A percentile compares a stretch with the other conserved stretches of the same genome.
Evolutionary conservation across 2,888 invertebrate species (phyloP).

Genomic region (Andrena fulva): DNA sequence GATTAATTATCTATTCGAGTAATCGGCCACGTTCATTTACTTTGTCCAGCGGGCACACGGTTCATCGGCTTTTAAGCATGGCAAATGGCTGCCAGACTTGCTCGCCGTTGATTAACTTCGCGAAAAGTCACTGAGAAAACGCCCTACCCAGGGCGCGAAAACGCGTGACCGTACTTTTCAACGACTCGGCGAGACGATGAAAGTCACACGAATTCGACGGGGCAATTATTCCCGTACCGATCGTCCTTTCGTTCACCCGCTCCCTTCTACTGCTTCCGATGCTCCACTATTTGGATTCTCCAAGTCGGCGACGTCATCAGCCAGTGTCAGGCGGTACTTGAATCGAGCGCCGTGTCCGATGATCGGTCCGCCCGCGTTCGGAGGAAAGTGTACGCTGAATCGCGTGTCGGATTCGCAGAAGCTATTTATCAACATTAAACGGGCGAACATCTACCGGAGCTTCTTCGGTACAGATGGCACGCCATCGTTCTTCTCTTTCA

Average conservation of each 20-base stretch:
- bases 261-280: neutral
- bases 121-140: conserved; percentile 6
- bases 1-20: conserved; percentile 65
- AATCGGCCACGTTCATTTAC: conserved; percentile 60
- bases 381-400: conserved; percentile 2
- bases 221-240: neutral
- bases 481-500: neutral
- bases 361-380: conserved; percentile 5
- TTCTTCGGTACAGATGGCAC: conserved; percentile 17
- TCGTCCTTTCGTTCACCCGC: neutral
- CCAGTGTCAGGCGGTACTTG: conserved; percentile 5
- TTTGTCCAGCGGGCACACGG: conserved; percentile 32
- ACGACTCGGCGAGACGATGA: neutral
- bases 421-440: conserved; percentile 42
- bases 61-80: conserved; percentile 25
- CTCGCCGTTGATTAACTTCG: conserved; percentile 33
- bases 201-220: neutral
- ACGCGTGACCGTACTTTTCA: conserved; percentile 2
- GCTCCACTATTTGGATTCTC: neutral
- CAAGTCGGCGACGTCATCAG: neutral
- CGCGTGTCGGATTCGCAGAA: neutral
- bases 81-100: conserved; percentile 6
- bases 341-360: conserved; percentile 1
- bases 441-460: conserved; percentile 11
- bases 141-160: neutral